A percentile compares a stretch with the other conserved stretches of the same genome.
phyloP scores from a whole-genome alignment of 2,797 vertebrate species.

The Gila robusta region DNA sequence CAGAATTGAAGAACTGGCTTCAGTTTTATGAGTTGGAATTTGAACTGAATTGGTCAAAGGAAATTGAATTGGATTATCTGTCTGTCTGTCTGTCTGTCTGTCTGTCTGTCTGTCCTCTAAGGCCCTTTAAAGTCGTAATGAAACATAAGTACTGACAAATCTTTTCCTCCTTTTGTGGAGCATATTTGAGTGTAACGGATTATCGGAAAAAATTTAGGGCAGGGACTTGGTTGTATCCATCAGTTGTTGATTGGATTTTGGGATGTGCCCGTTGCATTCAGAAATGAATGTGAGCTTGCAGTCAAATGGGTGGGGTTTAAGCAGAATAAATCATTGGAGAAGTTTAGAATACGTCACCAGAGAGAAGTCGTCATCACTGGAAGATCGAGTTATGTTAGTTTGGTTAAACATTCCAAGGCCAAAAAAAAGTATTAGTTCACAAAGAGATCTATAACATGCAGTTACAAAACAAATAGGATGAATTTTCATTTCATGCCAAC shows the following conservation, averaged over 20 bases:
- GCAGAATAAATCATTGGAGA: background rate
- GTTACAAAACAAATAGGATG: background rate
- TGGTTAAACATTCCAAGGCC: background rate
- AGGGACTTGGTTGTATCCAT: background rate
- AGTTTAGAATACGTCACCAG: background rate
- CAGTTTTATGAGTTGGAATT: too few species aligned
- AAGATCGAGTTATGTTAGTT: background rate
- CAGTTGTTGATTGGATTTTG: background rate
- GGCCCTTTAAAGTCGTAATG: background rate
- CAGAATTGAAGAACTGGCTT: too few species aligned
- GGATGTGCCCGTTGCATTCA: background rate
- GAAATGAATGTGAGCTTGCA: background rate
- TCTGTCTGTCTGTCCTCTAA: background rate
- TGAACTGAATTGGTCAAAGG: too few species aligned
- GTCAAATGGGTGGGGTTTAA: background rate
- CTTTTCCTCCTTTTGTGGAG: background rate
- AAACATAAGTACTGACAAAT: background rate
- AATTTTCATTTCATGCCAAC: background rate
- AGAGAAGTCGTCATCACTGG: background rate
- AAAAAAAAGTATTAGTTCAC: background rate
- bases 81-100: rapidly evolving
- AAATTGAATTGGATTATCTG: background rate
- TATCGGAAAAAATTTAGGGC: background rate
- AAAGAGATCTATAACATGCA: background rate
- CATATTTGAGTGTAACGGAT: background rate